Percentiles rank a stretch among this genome's conserved stretches.
phyloP scores from a whole-genome alignment of 1,140 invertebrate genomes.

The Pomacea maculata region DNA sequence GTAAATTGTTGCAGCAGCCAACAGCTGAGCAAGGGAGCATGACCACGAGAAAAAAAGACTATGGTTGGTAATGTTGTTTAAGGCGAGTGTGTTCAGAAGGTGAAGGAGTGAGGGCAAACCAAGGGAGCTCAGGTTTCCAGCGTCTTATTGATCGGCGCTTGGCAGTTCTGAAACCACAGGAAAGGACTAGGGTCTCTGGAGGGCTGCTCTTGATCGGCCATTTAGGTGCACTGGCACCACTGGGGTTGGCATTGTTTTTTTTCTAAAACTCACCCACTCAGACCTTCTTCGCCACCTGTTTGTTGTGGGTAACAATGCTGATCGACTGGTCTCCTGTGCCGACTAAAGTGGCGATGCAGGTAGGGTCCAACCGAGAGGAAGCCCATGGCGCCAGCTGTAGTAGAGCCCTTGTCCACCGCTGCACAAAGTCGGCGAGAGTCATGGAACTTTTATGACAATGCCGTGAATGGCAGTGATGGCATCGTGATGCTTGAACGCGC shows the following conservation, averaged over 20 bases:
- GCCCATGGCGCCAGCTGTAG: too few relatives aligned
- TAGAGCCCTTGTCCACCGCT: too few relatives aligned
- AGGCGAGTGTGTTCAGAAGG: not conserved
- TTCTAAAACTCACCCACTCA: too few relatives aligned
- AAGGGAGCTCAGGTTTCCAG: not conserved
- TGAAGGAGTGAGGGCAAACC: not conserved
- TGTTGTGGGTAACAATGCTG: too few relatives aligned
- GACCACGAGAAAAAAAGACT: not conserved
- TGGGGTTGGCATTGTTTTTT: not conserved
- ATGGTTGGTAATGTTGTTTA: not conserved
- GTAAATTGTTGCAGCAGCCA: not conserved
- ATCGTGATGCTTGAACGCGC: too few relatives aligned
- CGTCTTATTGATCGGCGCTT: slow-evolving; percentile 3
- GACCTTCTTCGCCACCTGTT: too few relatives aligned
- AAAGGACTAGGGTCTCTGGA: slow-evolving; percentile 1
- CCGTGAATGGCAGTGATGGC: too few relatives aligned
- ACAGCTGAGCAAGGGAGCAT: not conserved
- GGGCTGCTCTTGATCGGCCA: slow-evolving; percentile 7
- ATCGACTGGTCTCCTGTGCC: too few relatives aligned
- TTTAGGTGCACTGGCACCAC: slow-evolving; percentile 4
- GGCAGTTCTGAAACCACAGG: not conserved
- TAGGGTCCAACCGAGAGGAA: too few relatives aligned
- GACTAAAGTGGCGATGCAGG: too few relatives aligned
- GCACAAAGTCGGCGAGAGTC: too few relatives aligned
- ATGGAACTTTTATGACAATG: too few relatives aligned